phyloP scores from a whole-genome alignment of 2,888 invertebrate genomes.

The Dynastes tityus region DNA sequence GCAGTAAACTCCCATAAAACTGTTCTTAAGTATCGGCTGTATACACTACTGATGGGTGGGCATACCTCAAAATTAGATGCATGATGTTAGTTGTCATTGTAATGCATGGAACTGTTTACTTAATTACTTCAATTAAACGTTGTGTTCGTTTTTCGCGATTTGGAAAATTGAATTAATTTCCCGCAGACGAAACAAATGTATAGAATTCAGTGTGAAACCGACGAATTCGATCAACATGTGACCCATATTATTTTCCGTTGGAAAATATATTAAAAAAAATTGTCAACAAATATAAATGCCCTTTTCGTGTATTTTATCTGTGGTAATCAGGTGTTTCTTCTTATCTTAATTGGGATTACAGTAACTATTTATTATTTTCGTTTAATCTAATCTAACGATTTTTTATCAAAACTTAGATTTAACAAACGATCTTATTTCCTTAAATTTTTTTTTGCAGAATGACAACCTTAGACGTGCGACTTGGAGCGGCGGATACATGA shows the following conservation, averaged over 20 bases:
- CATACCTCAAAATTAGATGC: constrained; percentile 49
- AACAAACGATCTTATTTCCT: constrained; percentile 18
- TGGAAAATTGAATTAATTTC: constrained; percentile 41
- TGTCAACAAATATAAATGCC: constrained; percentile 39
- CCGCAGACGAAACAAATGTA: constrained; percentile 23
- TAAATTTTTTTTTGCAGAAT: constrained; percentile 37
- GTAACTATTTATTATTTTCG: constrained; percentile 24
- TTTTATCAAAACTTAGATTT: constrained; percentile 31
- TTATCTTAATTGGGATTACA: constrained; percentile 30
- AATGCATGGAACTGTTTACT: constrained; percentile 64
- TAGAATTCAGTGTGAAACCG: constrained; percentile 51
- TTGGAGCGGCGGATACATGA: constrained; percentile 21
- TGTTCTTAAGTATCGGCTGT: constrained; percentile 34
- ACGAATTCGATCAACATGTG: constrained; percentile 70
- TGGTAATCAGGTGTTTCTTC: constrained; percentile 34
- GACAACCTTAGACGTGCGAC: constrained; percentile 35
- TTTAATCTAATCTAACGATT: constrained; percentile 35
- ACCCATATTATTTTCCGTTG: constrained; percentile 68
- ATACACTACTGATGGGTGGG: constrained; percentile 45
- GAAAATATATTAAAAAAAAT: constrained; percentile 21
- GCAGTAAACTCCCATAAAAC: constrained; percentile 17
- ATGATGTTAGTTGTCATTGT: constrained; percentile 56
- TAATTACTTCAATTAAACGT: constrained; percentile 63
- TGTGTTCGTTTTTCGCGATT: constrained; percentile 48
- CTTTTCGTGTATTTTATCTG: constrained; percentile 20